phyloP scores from a whole-genome alignment of 2,797 vertebrate genomes.

The Helarctos malayanus region DNA sequence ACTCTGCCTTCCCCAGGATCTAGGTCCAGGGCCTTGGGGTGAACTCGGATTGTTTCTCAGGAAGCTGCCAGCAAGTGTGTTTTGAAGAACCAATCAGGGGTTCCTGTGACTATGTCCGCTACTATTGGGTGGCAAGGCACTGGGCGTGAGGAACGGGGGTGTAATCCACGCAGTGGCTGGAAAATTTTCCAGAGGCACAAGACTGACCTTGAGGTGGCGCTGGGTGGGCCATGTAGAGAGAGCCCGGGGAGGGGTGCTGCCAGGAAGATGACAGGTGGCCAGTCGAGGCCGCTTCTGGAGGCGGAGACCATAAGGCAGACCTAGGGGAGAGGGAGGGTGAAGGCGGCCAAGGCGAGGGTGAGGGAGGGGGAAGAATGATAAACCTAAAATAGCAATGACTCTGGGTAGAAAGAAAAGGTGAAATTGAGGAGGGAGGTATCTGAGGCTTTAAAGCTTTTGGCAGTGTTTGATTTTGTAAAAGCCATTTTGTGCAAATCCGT shows the following conservation, averaged over 20 bases:
- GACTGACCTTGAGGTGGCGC: not conserved
- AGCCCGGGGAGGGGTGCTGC: not conserved
- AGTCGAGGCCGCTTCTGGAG: not conserved
- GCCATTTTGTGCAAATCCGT: no score
- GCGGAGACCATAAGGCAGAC: not conserved
- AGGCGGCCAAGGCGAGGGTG: no score
- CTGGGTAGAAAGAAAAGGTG: not conserved
- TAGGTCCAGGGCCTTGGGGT: not conserved
- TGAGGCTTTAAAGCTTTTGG: not conserved
- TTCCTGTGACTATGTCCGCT: not conserved
- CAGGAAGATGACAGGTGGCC: not conserved
- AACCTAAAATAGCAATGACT: not conserved
- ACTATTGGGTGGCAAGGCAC: not conserved
- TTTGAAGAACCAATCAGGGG: not conserved
- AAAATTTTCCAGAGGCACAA: not conserved
- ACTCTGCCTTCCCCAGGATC: not conserved
- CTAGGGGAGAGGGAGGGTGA: not conserved
- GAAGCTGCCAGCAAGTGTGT: not conserved
- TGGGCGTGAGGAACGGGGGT: not conserved
- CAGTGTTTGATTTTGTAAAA: not conserved
- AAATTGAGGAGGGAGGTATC: not conserved
- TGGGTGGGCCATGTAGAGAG: not conserved
- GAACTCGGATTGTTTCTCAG: not conserved
- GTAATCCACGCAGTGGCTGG: not conserved
- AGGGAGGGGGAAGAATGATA: not conserved